phyloP scores from a whole-genome alignment of 2,888 invertebrate genomes.

The Noctua fimbriata region DNA sequence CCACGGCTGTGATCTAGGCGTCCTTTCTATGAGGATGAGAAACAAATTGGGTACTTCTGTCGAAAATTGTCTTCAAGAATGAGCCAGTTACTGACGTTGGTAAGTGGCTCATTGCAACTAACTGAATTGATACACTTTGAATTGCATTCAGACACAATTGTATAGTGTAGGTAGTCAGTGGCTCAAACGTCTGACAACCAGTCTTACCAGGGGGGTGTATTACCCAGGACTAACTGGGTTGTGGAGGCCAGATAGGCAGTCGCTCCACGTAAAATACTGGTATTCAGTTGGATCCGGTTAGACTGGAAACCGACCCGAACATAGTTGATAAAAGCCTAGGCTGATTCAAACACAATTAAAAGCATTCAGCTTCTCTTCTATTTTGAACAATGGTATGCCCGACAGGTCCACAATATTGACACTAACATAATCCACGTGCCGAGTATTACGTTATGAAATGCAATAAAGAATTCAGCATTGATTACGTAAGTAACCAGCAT shows the following conservation, averaged over 20 bases:
- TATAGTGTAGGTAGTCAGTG: not conserved
- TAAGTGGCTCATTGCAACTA: not conserved
- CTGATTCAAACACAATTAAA: not conserved
- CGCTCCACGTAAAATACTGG: not conserved
- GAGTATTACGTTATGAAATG: not conserved
- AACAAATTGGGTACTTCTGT: not conserved
- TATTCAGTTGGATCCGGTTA: not conserved
- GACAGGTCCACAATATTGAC: not conserved
- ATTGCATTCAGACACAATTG: not conserved
- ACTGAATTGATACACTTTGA: not conserved
- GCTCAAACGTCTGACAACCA: not conserved
- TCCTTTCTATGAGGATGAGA: not conserved
- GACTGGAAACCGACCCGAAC: not conserved
- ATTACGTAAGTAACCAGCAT: not conserved
- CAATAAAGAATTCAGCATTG: conserved; percentile 9
- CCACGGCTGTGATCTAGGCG: not conserved
- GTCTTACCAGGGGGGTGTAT: not conserved
- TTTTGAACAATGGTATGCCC: not conserved
- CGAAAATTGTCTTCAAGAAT: not conserved
- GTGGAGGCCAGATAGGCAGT: not conserved
- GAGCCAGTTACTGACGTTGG: not conserved
- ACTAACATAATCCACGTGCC: not conserved
- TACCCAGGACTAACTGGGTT: not conserved
- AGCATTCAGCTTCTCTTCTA: not conserved
- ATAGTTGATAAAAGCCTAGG: not conserved